phyloP scores from a whole-genome alignment of 1,140 invertebrate genomes.

The Papilio glaucus region DNA sequence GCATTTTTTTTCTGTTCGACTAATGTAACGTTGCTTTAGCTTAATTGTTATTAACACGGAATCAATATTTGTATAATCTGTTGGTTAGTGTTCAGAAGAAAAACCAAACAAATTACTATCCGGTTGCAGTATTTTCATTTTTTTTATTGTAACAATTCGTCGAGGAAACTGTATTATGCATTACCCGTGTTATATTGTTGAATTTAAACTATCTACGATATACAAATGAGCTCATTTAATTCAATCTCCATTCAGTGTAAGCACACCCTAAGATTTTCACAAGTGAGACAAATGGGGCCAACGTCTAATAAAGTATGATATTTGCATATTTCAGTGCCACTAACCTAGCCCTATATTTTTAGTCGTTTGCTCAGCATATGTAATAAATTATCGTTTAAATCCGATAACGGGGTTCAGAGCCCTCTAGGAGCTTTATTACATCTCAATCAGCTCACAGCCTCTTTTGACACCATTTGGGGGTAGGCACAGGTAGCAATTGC shows the following conservation, averaged over 20 bases:
- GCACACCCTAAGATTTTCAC: conserved; percentile 12
- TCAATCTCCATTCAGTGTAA: background rate
- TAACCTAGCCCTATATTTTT: conserved; percentile 25
- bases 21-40: too few relatives aligned
- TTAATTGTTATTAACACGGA: too few relatives aligned
- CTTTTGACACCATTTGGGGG: background rate
- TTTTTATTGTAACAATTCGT: too few relatives aligned
- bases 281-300: conserved; percentile 19
- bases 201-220: too few relatives aligned
- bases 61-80: too few relatives aligned
- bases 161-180: too few relatives aligned
- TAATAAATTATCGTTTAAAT: conserved; percentile 19
- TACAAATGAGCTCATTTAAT: background rate
- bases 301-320: conserved; percentile 23
- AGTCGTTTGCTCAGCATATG: conserved; percentile 2
- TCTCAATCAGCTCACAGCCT: background rate
- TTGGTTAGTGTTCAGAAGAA: too few relatives aligned
- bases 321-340: conserved; percentile 18
- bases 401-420: background rate
- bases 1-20: too few relatives aligned
- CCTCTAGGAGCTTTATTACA: background rate
- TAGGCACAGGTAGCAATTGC: background rate
- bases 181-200: too few relatives aligned
- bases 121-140: too few relatives aligned
- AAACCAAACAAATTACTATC: too few relatives aligned